Conservation (phyloP, 2,888 invertebrate species). For the Drosophila mimica region DNA sequence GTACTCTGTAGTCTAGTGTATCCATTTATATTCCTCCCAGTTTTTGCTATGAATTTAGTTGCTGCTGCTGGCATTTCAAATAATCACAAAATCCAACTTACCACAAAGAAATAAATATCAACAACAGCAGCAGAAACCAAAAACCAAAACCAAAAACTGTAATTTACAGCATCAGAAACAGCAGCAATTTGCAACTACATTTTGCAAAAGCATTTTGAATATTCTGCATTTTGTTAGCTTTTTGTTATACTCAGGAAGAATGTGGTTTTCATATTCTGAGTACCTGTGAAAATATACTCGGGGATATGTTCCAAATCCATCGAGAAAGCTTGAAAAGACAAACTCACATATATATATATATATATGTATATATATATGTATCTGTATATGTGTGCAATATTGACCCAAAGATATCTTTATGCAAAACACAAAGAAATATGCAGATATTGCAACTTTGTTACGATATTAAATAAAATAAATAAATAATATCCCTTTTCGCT, state of each 20-base stretch:
- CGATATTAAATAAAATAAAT: neutral
- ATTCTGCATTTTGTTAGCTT: too few relatives aligned
- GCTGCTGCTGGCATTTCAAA: conserved; percentile 69
- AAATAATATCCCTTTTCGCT: neutral
- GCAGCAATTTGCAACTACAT: neutral
- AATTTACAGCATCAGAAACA: conserved; percentile 23
- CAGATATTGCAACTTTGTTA: neutral
- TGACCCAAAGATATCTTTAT: neutral
- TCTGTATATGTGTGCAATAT: neutral
- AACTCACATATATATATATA: neutral
- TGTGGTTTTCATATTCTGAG: neutral
- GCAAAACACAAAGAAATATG: neutral
- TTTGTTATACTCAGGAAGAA: too few relatives aligned
- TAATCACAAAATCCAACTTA: conserved; percentile 68
- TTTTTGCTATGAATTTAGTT: conserved; percentile 6
- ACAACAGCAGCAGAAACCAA: neutral
- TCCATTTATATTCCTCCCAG: neutral
- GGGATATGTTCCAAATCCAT: too few relatives aligned
- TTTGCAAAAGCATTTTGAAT: too few relatives aligned
- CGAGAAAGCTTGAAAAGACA: too few relatives aligned
- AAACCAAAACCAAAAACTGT: neutral
- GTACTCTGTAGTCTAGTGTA: neutral
- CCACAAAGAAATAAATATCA: conserved; percentile 18
- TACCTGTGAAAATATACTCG: neutral
- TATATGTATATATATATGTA: neutral